Percentiles rank a stretch among this genome's conserved stretches.
Conservation (phyloP, 2,888 invertebrate genomes). For the Amiota mariae region DNA sequence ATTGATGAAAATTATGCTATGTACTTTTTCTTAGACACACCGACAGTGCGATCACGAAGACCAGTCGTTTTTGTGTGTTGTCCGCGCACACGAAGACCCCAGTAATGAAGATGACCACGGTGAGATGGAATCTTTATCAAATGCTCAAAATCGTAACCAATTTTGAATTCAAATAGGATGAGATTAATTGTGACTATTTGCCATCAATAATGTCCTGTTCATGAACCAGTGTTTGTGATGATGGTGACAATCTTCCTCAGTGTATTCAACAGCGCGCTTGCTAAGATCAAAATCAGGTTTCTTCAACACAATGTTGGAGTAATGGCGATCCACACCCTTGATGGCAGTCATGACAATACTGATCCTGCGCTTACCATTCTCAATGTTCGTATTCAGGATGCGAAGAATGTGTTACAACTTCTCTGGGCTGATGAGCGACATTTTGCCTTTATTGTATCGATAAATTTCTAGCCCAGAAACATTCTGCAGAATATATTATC, state of each 20-base stretch:
- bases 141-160: slow-evolving; percentile 99
- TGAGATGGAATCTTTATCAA: slow-evolving; percentile 99
- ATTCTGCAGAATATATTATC: too few relatives aligned
- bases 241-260: slow-evolving; percentile 99
- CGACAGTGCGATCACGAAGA: slow-evolving; percentile 99
- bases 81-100: slow-evolving; percentile 99
- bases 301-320: slow-evolving; percentile 97
- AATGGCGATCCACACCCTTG: slow-evolving; percentile 98
- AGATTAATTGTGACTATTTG: slow-evolving; percentile 95
- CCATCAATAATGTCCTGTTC: slow-evolving; percentile 99
- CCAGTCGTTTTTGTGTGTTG: slow-evolving; percentile 99
- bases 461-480: too few relatives aligned
- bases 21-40: slow-evolving; percentile 99
- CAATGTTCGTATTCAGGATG: slow-evolving; percentile 99
- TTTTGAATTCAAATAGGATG: slow-evolving; percentile 96
- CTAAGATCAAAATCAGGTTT: slow-evolving; percentile 98
- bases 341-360: slow-evolving; percentile 99
- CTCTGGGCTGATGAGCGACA: slow-evolving; percentile 98
- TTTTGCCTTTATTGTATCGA: too few relatives aligned
- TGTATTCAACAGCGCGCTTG: slow-evolving; percentile 98
- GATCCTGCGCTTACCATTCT: slow-evolving; percentile 97
- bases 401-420: slow-evolving; percentile 99
- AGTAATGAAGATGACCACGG: slow-evolving; percentile 99
- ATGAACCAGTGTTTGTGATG: slow-evolving; percentile 99
- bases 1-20: slow-evolving; percentile 27